Evolutionary conservation across 2,797 vertebrate genomes (phyloP).

Genomic region (Oophaga sylvatica): DNA sequence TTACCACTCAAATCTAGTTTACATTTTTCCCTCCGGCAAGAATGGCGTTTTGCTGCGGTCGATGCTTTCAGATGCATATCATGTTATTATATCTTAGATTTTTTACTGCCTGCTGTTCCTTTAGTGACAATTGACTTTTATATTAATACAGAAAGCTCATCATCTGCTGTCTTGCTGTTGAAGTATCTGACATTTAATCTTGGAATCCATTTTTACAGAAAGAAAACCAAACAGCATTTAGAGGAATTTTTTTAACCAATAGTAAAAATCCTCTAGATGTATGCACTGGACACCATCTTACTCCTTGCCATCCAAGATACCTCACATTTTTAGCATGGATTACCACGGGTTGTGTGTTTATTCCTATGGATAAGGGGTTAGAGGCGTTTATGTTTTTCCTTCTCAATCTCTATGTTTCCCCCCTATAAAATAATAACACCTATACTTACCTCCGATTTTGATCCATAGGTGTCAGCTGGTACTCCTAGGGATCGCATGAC

Average conservation of each 20-base stretch:
- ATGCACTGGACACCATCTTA: background rate
- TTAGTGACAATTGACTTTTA: slow-evolving; percentile 26
- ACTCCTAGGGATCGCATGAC: too few relatives aligned
- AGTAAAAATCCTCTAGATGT: background rate
- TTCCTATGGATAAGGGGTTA: too few relatives aligned
- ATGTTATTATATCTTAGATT: slow-evolving; percentile 44
- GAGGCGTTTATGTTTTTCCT: too few relatives aligned
- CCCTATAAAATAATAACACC: too few relatives aligned
- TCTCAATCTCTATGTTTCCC: too few relatives aligned
- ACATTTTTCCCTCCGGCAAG: slow-evolving; percentile 53
- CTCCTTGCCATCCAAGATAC: background rate
- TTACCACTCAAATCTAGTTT: slow-evolving; percentile 53
- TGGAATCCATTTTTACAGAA: background rate
- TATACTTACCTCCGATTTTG: too few relatives aligned
- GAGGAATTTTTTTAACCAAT: too few relatives aligned
- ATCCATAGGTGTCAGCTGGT: too few relatives aligned
- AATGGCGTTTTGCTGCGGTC: slow-evolving; percentile 36
- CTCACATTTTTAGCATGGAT: too few relatives aligned
- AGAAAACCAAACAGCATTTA: background rate
- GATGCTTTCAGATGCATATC: slow-evolving; percentile 46
- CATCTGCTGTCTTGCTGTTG: background rate
- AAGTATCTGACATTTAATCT: background rate
- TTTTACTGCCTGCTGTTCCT: slow-evolving; percentile 26
- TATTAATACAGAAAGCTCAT: slow-evolving; percentile 9
- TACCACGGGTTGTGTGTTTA: too few relatives aligned